These are phyloP conservation scores for Nymphalis c-album DNA, from an alignment of 2,888 invertebrate genomes.

Conservation along the genomic window DNA sequence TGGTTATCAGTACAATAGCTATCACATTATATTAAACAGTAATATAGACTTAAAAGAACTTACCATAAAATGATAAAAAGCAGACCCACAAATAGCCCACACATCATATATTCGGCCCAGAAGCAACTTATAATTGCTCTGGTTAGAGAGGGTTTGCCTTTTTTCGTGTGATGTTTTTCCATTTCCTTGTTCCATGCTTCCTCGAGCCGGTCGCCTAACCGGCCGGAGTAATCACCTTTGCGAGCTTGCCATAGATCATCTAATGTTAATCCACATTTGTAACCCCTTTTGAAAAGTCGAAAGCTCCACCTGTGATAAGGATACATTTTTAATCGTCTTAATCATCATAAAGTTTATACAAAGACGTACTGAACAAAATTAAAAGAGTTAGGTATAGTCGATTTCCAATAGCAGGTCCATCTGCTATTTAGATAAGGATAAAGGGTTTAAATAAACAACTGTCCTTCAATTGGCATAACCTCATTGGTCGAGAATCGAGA, in stretches of 20 bases:
- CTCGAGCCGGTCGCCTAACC: constrained; percentile 85
- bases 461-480: too few species aligned
- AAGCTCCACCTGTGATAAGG: constrained; percentile 83
- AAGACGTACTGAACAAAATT: too few species aligned
- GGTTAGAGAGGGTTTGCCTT: constrained; percentile 81
- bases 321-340: not conserved
- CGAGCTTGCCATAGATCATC: constrained; percentile 85
- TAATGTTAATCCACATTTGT: constrained; percentile 82
- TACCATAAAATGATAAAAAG: constrained; percentile 83
- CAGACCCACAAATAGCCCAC: constrained; percentile 81
- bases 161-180: constrained; percentile 66
- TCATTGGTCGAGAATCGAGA: too few species aligned
- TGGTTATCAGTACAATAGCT: too few species aligned
- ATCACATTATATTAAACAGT: not conserved
- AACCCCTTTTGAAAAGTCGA: constrained; percentile 84
- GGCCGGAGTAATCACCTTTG: constrained; percentile 82
- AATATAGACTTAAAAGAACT: constrained; percentile 39
- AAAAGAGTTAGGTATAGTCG: too few species aligned
- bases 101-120: constrained; percentile 81
- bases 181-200: constrained; percentile 84
- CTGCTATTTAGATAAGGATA: too few species aligned
- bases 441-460: too few species aligned
- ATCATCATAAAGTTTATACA: not conserved
- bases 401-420: too few species aligned
- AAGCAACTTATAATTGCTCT: constrained; percentile 83